Evolutionary conservation across 2,888 invertebrate species (phyloP), one percentile per base, ranked within the genome.

Genomic region (Meteorus cinctellus): DNA sequence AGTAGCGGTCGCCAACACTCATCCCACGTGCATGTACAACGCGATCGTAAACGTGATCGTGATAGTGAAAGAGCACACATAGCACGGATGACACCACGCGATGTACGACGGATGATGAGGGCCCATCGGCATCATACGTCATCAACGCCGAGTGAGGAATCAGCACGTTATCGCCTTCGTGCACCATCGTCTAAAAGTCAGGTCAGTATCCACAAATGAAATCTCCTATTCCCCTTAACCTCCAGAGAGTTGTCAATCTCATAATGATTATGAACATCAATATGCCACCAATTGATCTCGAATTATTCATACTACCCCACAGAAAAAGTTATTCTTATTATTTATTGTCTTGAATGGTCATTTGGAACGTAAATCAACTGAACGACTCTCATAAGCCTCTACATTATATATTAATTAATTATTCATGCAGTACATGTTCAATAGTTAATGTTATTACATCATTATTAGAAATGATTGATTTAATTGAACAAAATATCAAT

Each of bases 1-100:
- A 94, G 94, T 86, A 94, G 94, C 87, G 93, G 95, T 82, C 93
- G 95, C 86, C 93, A 93, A 86, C 94, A 95, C 89, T 91, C 92
- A 77, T 45, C 72, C 16, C 91, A 92, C 79, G 84, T 81, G 59
- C 71, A 72, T 75, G 71, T 55, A 55, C 72, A 86, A 19, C 84
- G 87, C 19, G 83, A 84, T 70, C 82, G 80, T 75, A 72, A 72
- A 48, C 72, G 79, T 65, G 80, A 80, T n/a, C 77, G 79, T 65
- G 80, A 80, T n/a, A 77, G 82, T 45, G 82, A 79, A 12, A 75
- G 80, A 65, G 75, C 79, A 34, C 86, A 86, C 65, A 72, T 81
- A 41, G 83, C 82, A 8, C 86, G 82, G 68, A 83, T 85, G 16
- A 85, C 85, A 36, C 83, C 88, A 24, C 68, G 72, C 45, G 76